Evolutionary conservation across 2,797 vertebrate species (phyloP), one percentile per base, ranked within the genome.

Genomic region (Enteromius treurensis): DNA sequence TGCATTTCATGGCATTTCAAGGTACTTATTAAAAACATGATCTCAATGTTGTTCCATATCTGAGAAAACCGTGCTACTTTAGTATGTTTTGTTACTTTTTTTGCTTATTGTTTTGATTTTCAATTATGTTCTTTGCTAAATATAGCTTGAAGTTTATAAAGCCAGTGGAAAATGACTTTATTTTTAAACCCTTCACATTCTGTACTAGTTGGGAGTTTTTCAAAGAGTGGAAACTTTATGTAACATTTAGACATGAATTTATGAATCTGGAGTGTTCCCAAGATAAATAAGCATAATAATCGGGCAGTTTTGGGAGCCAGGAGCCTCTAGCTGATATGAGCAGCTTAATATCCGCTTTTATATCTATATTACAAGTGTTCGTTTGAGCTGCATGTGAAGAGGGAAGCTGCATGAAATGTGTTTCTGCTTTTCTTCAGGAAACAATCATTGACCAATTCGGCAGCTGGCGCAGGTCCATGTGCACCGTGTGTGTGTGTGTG

Each of bases 401-500:
- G 67, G 60, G 53, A 89, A 88, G 89, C 51, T 82, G 69, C 64
- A 45, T 32, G 58, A 81, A 86, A 84, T 75, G 55, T 79, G 83
- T 78, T 83, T 75, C 74, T 84, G 78, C 84, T 84, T 21, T 80
- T 68, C 76, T 80, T 79, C 81, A 86, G 92, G 92, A 90, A 94
- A 88, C 85, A 55, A 92, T 92, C 90, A 93, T 93, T 92, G 87
- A 85, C 45, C 85, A 90, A 92, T 93, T 92, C 81, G 77, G 86
- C 86, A 86, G 91, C 90, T 86, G 86, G 84, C 77, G 23, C 0
- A 49, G 79, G 65, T 87, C 23, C 86, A 83, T 0, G 3, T 85
- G 90, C 71, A 77, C 47, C 84, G 67, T 70, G 45, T 51, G 64
- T 82, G 8, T 60, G 81, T 17, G 21, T 86, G 71, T 71, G 47